Base-by-base conservation (phyloP, 2,888 invertebrate species). In the Chrysolina haemoptera region DNA sequence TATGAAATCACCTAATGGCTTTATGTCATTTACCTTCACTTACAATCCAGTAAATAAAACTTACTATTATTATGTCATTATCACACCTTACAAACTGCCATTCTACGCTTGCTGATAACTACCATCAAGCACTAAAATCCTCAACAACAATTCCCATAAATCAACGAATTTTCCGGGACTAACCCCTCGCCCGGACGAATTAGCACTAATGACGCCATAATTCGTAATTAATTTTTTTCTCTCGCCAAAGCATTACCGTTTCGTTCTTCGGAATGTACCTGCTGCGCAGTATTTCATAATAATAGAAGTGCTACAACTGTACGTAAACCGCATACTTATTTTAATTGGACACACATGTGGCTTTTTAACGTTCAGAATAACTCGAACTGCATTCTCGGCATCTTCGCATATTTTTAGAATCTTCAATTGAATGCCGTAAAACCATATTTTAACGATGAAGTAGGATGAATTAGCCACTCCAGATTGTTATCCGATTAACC, bases 331-430 rank as follows among this genome's bases (percentile, higher is more conserved):
- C 71, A 71, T 71, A 72, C 73, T 71, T 72, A 71, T 64, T 77
- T 77, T 77, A 77, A 77, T 77, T 77, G 74, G 71, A 75, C 65
- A 64, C 77, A 77, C 70, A 75, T 77, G 77, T 71, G 74, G 74
- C 66, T 64, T 70, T 71, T 68, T 71, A 71, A 70, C 73, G 74
- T 73, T 70, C 62, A 53, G 65, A 73, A 77, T 75, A 70, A 71
- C 73, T 69, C 62, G 62, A 50, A 48, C 46, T 18, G 62, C 46
- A 50, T 65, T 65, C 65, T 46, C 27, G 18, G 1, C 65, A 16
- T 64, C 64, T 43, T 43, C 41, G 64, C n/a, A 8, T 69, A 69
- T 69, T 46, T 59, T 69, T 41, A 59, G 35, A 48, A 5, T 27
- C 9, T 59, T 59, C 59, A 27, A 59, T 59, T 59, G n/a, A 59